Conservation (phyloP, 1,140 invertebrate species). For the Polyergus mexicanus region DNA sequence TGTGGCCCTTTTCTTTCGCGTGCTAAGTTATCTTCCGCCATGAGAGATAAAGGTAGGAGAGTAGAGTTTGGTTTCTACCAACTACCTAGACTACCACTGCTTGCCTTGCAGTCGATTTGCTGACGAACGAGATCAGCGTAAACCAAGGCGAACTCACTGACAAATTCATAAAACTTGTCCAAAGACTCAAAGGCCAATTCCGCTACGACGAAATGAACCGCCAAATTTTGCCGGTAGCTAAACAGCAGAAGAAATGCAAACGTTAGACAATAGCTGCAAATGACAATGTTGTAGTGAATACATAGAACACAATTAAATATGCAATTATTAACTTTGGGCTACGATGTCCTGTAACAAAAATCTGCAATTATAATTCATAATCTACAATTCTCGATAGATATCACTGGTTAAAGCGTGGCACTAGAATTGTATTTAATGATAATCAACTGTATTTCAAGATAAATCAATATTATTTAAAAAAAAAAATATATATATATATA, state of each 20-base stretch:
- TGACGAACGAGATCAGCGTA: conserved; percentile 90
- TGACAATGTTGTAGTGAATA: background rate
- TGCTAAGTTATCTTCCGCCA: conserved; percentile 66
- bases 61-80: conserved; percentile 80
- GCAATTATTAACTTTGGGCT: conserved; percentile 71
- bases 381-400: conserved; percentile 1
- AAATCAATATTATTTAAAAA: conserved; percentile 47
- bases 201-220: conserved; percentile 93
- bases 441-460: conserved; percentile 17
- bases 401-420: conserved; percentile 15
- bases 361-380: conserved; percentile 66
- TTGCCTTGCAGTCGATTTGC: conserved; percentile 95
- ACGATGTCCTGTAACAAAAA: conserved; percentile 85
- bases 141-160: conserved; percentile 92
- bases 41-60: conserved; percentile 55
- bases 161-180: conserved; percentile 95
- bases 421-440: conserved; percentile 15
- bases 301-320: conserved; percentile 63
- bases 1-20: conserved; percentile 44
- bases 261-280: conserved; percentile 78
- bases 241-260: conserved; percentile 87
- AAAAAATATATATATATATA: too few relatives aligned
- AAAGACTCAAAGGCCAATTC: conserved; percentile 94
- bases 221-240: conserved; percentile 97
- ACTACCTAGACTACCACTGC: conserved; percentile 88